Evolutionary conservation across 2,888 invertebrate genomes (phyloP), one percentile per base, ranked within the genome.

Genomic region (Pseudanteris insignis): DNA sequence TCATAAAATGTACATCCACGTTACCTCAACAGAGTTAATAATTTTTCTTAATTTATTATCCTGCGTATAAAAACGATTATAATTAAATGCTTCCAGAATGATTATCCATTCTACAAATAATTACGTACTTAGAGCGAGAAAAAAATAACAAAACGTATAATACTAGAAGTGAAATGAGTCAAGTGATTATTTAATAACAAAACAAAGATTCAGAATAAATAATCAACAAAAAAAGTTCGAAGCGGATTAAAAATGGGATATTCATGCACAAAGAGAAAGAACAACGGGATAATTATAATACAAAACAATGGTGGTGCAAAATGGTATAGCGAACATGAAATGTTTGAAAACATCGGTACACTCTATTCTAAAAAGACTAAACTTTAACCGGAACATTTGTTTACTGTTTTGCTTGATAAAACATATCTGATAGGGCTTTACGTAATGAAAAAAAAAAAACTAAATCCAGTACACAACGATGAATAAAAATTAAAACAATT

Each of bases 231-330:
- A 55, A 37, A 21, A 50, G 48, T 63, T 59, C 65, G 44, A 54
- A 53, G 55, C 59, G 59, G 48, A 48, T n/a, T 53, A 36, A 55
- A 47, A 59, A 53, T 62, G 43, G 40, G 55, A 64, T 59, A 55
- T 14, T 37, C 64, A 64, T 64, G 64, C 64, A 58, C 47, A 61
- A 58, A 61, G 43, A 57, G 40, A 62, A 32, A 21, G 41, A 50
- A 30, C 36, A 38, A 46, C 41, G 11, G 33, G 26, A n/a, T 6
- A 51, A 41, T 41, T 12, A 44, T 40, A 46, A 34, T 55, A 50
- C 25, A 50, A 50, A 29, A 44, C 11, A 28, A 10, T 29, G 55
- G 24, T 21, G 9, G 40, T 61, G 50, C 55, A 50, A 50, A 61
- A 61, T 10, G 14, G 46, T 46, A 33, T 38, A 44, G 36, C 44